Base-by-base conservation (phyloP, 2,888 invertebrate genomes). In the Margaritifera margaritifera region DNA sequence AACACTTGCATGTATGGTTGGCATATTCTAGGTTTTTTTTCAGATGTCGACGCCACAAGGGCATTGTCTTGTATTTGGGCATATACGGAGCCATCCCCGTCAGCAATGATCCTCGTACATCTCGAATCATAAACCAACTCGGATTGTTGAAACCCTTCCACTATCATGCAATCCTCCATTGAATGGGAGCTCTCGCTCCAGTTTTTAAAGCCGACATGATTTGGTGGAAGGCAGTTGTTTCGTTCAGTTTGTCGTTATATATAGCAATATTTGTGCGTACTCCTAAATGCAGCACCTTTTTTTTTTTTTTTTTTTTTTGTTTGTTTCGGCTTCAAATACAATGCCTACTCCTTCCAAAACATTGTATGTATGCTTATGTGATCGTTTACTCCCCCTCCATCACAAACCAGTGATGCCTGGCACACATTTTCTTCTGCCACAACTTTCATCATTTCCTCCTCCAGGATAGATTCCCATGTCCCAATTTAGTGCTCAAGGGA, bases 61-160 rank as follows among this genome's bases (percentile, higher is more conserved):
- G 66, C 4, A 69, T 66, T 56, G 63, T 56, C 57, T 72, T 22
- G 8, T 19, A 72, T 27, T 2, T 6, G 50, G 3, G 63, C 1
- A 53, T 57, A 72, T 2, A 66, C 64, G 24, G 74, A 74, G n/a
- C 70, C 72, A 25, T 76, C 78, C 1, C 76, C 74, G 68, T 74
- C 76, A 25, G 67, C 73, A 60, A 67, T 56, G 5, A 72, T 50
- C n/a, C 63, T 62, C 66, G 66, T 71, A 20, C 71, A 71, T 18
- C 73, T 52, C 31, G 71, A n/a, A 5, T 75, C 71, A 66, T 72
- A 66, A 6, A 27, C 51, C 1, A n/a, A 2, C 22, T 77, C 71
- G 50, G 68, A 60, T 25, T 66, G 54, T 18, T 62, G 42, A 66
- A 78, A 75, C 3, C 73, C 78, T 52, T 73, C 66, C 24, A 74